phyloP scores from a whole-genome alignment of 2,888 invertebrate species.

The Slavum lentiscoides region DNA sequence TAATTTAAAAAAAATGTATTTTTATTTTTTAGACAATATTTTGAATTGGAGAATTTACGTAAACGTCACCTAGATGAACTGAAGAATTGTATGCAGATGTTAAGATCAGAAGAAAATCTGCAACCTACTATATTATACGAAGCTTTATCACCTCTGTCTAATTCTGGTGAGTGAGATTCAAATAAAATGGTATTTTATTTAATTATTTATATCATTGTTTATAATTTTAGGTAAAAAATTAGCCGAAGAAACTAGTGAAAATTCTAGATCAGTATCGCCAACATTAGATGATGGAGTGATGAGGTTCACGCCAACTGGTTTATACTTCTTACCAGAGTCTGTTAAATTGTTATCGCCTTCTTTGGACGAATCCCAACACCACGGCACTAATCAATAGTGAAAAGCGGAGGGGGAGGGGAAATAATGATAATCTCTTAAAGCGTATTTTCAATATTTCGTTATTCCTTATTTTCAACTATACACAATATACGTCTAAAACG shows the following conservation, averaged over 20 bases:
- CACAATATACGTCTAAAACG: constrained; percentile 37
- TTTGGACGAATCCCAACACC: constrained; percentile 24
- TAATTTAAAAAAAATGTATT: background rate
- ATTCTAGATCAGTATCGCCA: constrained; percentile 45
- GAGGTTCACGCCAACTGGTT: constrained; percentile 45
- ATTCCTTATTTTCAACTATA: constrained; percentile 38
- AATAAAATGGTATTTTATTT: background rate
- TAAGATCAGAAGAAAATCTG: constrained; percentile 23
- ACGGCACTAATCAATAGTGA: constrained; percentile 33
- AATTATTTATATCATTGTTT: background rate
- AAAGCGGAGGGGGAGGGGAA: background rate
- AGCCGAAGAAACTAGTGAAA: constrained; percentile 24
- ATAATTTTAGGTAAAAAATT: constrained; percentile 43
- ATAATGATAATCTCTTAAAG: constrained; percentile 29
- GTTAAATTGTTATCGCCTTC: constrained; percentile 41
- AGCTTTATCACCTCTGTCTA: constrained; percentile 46
- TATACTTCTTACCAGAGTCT: constrained; percentile 47
- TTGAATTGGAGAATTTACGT: constrained; percentile 44
- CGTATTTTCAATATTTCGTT: constrained; percentile 41
- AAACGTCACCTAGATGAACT: constrained; percentile 47
- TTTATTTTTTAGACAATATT: constrained; percentile 25
- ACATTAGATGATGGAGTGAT: constrained; percentile 30
- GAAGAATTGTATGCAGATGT: constrained; percentile 33
- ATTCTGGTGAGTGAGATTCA: constrained; percentile 2
- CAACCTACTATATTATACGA: constrained; percentile 44